Evolutionary conservation across 2,797 vertebrate genomes (phyloP).

Genomic region (Microctenopoma steveboyesi): DNA sequence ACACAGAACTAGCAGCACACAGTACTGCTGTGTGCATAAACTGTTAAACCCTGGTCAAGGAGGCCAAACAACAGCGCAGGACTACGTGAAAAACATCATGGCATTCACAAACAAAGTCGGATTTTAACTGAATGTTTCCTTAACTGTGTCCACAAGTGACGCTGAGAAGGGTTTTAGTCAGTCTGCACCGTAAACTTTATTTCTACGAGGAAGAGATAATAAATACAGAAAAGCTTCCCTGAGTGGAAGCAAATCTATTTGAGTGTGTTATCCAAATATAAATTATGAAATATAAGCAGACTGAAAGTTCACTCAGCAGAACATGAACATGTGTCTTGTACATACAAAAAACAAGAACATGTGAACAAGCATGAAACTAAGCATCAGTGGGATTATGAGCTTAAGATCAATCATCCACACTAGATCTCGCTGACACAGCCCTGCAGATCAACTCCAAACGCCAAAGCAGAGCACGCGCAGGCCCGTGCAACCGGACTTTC

Average conservation of each 20-base stretch:
- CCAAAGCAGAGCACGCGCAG: constrained; percentile 6
- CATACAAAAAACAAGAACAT: constrained; percentile 21
- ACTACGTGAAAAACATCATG: too few species aligned
- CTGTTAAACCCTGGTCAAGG: not conserved
- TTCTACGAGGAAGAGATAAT: not conserved
- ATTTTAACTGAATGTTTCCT: too few species aligned
- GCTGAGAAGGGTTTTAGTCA: too few species aligned
- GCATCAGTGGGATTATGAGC: constrained; percentile 43
- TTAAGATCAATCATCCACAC: constrained; percentile 40
- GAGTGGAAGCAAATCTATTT: not conserved
- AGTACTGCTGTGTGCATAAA: not conserved
- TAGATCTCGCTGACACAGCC: constrained; percentile 10
- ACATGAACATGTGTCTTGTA: constrained; percentile 1
- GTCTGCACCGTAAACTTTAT: not conserved
- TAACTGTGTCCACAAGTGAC: too few species aligned
- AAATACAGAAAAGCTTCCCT: not conserved
- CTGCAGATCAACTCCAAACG: constrained; percentile 11
- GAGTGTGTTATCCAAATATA: too few species aligned
- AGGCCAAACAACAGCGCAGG: too few species aligned
- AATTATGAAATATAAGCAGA: not conserved
- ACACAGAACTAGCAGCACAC: too few species aligned
- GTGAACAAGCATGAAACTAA: constrained; percentile 29
- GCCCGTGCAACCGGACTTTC: not conserved
- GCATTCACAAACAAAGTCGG: too few species aligned
- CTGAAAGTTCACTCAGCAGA: not conserved